Evolutionary conservation across 2,797 vertebrate species (phyloP).

Genomic region (Manis javanica): DNA sequence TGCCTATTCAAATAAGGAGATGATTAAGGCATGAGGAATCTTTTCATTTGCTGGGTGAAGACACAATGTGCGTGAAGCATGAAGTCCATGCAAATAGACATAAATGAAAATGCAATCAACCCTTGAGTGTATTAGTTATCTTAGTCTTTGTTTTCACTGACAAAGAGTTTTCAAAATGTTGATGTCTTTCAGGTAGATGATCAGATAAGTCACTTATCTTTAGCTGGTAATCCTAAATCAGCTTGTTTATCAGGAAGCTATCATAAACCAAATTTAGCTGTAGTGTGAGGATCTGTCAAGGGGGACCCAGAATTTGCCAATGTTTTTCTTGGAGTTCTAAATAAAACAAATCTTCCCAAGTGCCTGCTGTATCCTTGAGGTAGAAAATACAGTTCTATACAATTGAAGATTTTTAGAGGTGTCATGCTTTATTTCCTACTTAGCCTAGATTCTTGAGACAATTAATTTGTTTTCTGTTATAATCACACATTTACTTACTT

Average conservation of each 20-base stretch:
- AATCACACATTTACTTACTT: neutral
- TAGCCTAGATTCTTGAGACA: neutral
- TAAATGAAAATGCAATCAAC: fast-evolving
- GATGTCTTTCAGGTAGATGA: neutral
- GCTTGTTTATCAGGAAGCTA: neutral
- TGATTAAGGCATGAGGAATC: neutral
- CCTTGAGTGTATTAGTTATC: neutral
- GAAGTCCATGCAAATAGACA: neutral
- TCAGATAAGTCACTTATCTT: neutral
- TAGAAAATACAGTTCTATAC: neutral
- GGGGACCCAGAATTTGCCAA: neutral
- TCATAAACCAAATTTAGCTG: neutral
- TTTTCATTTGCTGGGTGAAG: neutral
- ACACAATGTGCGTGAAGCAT: neutral
- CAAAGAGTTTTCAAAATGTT: neutral
- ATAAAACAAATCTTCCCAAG: neutral
- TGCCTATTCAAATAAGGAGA: neutral
- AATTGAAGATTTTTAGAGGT: neutral
- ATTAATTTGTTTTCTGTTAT: neutral
- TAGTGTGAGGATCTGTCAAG: neutral
- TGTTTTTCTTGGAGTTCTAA: neutral
- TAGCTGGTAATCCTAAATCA: neutral
- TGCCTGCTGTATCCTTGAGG: neutral
- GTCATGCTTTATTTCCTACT: neutral
- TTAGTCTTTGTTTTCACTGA: neutral